Evolutionary conservation across 1,140 invertebrate genomes (phyloP), one percentile per base, ranked within the genome.

Genomic region (Drosophila seguyi): DNA sequence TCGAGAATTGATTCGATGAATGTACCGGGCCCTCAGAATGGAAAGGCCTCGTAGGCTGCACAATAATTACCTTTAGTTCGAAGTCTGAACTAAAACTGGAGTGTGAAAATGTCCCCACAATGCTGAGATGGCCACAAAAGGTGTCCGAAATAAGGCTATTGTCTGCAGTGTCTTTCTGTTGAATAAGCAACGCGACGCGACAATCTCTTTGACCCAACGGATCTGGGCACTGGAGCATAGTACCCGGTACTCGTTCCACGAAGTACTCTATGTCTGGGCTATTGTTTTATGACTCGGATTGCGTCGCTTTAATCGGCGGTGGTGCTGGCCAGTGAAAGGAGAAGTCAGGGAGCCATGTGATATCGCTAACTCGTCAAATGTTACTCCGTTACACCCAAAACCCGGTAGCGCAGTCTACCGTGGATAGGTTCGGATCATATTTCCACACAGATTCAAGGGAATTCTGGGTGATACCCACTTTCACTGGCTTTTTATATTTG

Each of bases 21-120:
- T 71, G 52, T 48, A 48, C 4, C 31, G 48, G 50, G 50, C 50
- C n/a, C 14, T 72, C 18, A 72, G 68, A 72, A 72, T 72, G 42
- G 68, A 72, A 72, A 72, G 68, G 66, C 57, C 42, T 71, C 36
- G 50, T 57, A 57, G 68, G 68, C 68, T 48, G 50, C 65, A 57
- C 66, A 71, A 72, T 72, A 58, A 71, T 72, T 72, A 72, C 29
- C 45, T 67, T 41, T 45, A 29, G 45, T 69, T 38, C 60, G 41
- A 50, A 50, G 60, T 50, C 53, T 38, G 42, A 27, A 55, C 42
- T 47, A 75, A 87, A 90, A 90, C 80, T 90, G 75, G 85, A 90
- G 85, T 90, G 85, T 90, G 81, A 90, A 90, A 90, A 90, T 90
- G 85, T 78, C 68, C 41, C 41, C 61, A 87, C 79, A 87, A 87